Base-by-base conservation (phyloP, 2,888 invertebrate species). In the Liopterus haemorrhoidalis region DNA sequence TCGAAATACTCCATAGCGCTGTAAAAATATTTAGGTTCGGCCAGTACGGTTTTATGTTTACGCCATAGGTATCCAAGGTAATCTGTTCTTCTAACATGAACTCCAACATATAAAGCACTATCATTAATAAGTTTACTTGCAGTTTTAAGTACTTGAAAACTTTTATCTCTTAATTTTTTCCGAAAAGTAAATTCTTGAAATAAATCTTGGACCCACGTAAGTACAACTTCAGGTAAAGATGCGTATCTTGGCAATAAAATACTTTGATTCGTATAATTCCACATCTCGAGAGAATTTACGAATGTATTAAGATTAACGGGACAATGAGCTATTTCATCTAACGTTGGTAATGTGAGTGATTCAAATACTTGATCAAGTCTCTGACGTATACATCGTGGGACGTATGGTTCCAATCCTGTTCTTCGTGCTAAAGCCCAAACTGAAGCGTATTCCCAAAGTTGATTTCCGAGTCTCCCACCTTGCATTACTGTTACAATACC, bases 81-180 rank as follows among this genome's bases (percentile, higher is more conserved):
- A 59, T 77, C 77, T 2, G 75, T 76, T 42, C 76, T 64, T 35
- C 76, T 62, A 5, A 76, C 71, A 52, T 77, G 77, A 27, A 78
- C 67, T 35, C 74, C 74, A 11, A 76, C 69, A 52, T 69, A 76
- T 9, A 67, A 66, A 28, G 64, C 58, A 27, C 62, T 58, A 6
- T 54, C 53, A 15, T 63, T 42, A 21, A 49, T 46, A 41, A 58
- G 56, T 50, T 56, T 60, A 31, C 53, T 49, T 28, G 65, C 62
- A 28, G 63, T 60, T 43, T 60, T 61, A 18, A 75, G 57, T 39
- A 71, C 64, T 48, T 62, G 67, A 49, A 70, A 68, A 35, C 74
- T 74, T 49, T 70, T 67, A 14, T 66, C 61, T 39, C 69, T 57
- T 47, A 75, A 60, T 52, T 65, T 69, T 48, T 65, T 64, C 51